A percentile compares a stretch with the other conserved stretches of the same genome.
phyloP scores from a whole-genome alignment of 2,888 invertebrate genomes.

The Perizoma flavofasciatum region DNA sequence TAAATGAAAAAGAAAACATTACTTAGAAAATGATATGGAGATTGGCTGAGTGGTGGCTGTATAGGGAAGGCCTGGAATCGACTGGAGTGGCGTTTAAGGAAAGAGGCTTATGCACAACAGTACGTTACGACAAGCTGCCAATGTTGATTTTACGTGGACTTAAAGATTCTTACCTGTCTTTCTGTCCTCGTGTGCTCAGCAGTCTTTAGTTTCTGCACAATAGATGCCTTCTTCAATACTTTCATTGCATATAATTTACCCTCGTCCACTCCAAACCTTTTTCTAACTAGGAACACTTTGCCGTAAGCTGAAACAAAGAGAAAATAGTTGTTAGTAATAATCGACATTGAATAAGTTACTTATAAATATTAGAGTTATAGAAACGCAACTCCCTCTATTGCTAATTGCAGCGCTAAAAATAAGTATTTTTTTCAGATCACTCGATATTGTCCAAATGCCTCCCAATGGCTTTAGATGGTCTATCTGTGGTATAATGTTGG shows the following conservation, averaged over 20 bases:
- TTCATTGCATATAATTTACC: slow-evolving; percentile 99
- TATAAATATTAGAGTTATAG: not conserved
- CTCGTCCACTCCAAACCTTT: slow-evolving; percentile 93
- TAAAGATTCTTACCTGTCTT: slow-evolving; percentile 85
- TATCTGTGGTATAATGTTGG: no score
- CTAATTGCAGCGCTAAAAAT: not conserved
- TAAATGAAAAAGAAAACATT: no score
- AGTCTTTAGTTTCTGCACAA: slow-evolving; percentile 97
- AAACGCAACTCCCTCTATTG: not conserved
- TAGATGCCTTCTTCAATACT: slow-evolving; percentile 97
- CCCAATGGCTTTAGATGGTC: no score
- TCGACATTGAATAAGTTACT: not conserved
- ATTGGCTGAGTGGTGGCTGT: no score
- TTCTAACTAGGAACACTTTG: slow-evolving; percentile 97
- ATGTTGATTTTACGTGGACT: no score
- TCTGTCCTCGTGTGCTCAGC: slow-evolving; percentile 99
- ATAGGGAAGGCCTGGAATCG: no score
- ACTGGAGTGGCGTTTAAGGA: no score
- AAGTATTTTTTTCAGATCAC: not conserved
- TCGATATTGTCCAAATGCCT: no score
- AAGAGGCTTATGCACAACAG: no score
- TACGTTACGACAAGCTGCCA: no score
- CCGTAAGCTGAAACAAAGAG: slow-evolving; percentile 91
- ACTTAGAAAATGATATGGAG: no score
- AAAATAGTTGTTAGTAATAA: slow-evolving; percentile 25